phyloP scores from a whole-genome alignment of 2,888 invertebrate genomes.

The Eupithecia subumbrata region DNA sequence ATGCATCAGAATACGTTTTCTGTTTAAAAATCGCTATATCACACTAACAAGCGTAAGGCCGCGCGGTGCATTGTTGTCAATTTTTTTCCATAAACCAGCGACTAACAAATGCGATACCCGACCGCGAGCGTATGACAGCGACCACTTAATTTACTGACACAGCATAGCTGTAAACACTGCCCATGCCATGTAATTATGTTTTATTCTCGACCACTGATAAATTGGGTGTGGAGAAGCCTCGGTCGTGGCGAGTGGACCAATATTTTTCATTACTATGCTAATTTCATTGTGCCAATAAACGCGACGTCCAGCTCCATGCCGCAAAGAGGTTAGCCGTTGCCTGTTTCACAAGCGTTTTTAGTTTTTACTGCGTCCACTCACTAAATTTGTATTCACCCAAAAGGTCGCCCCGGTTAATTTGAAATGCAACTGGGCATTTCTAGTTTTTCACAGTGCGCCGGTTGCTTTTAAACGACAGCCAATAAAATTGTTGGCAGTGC shows the following conservation, averaged over 20 bases:
- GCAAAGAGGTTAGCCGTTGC: conserved; percentile 75
- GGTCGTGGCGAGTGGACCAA: conserved; percentile 66
- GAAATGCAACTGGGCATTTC: conserved; percentile 75
- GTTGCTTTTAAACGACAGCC: conserved; percentile 56
- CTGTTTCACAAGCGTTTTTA: conserved; percentile 54
- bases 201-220: conserved; percentile 63
- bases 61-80: conserved; percentile 31
- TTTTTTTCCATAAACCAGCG: conserved; percentile 34
- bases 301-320: conserved; percentile 64
- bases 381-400: conserved; percentile 75
- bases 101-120: conserved; percentile 42
- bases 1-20: neutral
- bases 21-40: conserved; percentile 17
- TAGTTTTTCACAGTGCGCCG: conserved; percentile 59
- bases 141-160: conserved; percentile 55
- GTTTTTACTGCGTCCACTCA: conserved; percentile 70
- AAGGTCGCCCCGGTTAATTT: conserved; percentile 74
- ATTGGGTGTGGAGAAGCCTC: conserved; percentile 61
- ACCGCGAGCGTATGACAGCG: conserved; percentile 48
- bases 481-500: conserved; percentile 55
- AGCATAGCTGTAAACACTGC: conserved; percentile 47
- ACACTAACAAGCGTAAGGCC: conserved; percentile 38
- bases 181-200: conserved; percentile 60
- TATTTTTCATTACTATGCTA: conserved; percentile 84
- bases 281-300: conserved; percentile 82